Base-by-base conservation (phyloP, 2,888 invertebrate genomes). In the Lymantria monacha region DNA sequence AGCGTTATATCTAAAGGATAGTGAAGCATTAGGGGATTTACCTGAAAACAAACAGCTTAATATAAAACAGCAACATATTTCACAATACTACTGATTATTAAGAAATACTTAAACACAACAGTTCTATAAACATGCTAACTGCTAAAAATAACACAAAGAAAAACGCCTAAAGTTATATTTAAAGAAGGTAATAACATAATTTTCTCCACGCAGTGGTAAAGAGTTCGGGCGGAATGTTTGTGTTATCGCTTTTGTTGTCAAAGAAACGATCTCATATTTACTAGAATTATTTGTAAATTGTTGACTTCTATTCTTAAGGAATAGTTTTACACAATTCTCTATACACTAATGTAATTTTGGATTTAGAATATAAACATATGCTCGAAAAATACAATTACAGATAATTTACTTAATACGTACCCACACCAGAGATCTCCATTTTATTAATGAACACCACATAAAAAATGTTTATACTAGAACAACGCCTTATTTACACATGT, bases 1-100 rank as follows among this genome's bases (percentile, higher is more conserved):
- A n/a, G 95, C 94, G 86, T 95, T 95, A 70, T 95, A 96, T 70
- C 94, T 93, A 67, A 95, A 94, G 8, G 94, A 92, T 50, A 93
- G 81, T 31, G 92, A 85, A 42, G 93, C 77, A 58, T 81, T 88
- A 51, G 88, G 85, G 48, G 90, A 78, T 76, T 91, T 91, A 48
- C 87, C 89, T 91, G 69, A 58, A 85, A 81, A 15, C 10, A 41
- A 41, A 41, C 9, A 11, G 11, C 38, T 14, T 3, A 14, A 7
- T 9, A 8, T 7, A n/a, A 7, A n/a, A 7, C 7, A 12, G 12
- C 38, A 12, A 38, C 11, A 12, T 37, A 10, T 3, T 12, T n/a
- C 12, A n/a, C 11, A 12, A 37, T 12, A 9, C 11, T 14, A 44
- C 15, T 44, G n/a, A 30, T 14, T 5, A 22, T 22, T 22, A 22